Conservation (phyloP, 2,888 invertebrate genomes). For the Sesamia inferens region DNA sequence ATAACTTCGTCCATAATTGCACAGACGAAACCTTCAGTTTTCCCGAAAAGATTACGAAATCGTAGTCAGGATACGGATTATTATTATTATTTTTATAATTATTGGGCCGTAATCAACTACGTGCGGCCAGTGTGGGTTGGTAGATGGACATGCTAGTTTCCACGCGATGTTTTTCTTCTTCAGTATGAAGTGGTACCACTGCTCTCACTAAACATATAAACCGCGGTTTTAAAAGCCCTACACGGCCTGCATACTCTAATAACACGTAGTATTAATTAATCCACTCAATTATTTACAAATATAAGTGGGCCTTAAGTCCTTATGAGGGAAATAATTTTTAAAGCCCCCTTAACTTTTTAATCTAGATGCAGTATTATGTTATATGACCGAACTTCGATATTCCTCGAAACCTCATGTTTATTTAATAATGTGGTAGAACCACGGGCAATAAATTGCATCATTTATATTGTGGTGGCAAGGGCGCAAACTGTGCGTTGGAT, state of each 20-base stretch:
- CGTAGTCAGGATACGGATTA: too few species aligned
- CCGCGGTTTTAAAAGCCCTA: conserved; percentile 19
- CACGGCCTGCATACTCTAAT: conserved; percentile 1
- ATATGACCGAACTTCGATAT: neutral
- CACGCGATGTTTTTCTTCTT: neutral
- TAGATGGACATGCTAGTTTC: neutral
- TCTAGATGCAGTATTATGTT: neutral
- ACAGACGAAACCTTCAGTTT: too few species aligned
- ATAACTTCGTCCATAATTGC: too few species aligned
- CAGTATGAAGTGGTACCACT: neutral
- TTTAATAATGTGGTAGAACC: neutral
- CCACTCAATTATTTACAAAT: neutral
- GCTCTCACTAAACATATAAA: neutral
- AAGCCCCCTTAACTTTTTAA: neutral
- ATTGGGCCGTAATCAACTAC: neutral
- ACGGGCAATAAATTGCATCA: neutral
- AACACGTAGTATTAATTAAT: conserved; percentile 5
- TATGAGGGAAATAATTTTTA: neutral
- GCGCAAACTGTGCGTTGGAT: neutral
- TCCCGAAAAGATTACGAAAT: too few species aligned
- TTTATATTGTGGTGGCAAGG: neutral
- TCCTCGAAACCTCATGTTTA: neutral
- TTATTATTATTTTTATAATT: too few species aligned
- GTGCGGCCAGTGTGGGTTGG: neutral
- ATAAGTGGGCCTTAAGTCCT: neutral